Conservation (phyloP, 2,113 vertebrate species). For the Passer domesticus region DNA sequence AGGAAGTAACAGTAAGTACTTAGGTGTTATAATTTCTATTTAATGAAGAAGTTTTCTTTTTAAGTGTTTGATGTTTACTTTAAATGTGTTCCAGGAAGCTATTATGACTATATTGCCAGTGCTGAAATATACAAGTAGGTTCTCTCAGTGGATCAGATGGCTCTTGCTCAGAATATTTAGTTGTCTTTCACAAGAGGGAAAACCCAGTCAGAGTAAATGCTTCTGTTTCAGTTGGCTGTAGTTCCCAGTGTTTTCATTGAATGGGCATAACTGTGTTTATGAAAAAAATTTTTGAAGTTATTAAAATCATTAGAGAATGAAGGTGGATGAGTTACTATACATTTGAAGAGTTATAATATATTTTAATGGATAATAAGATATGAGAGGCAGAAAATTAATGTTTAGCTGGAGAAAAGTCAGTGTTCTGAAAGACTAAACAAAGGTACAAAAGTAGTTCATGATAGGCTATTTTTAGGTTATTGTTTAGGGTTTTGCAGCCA, state of each 20-base stretch:
- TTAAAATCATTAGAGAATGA: background rate
- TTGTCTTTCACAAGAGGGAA: background rate
- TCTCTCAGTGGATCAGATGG: background rate
- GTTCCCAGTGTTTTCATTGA: background rate
- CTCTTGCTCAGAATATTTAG: background rate
- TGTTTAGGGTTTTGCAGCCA: background rate
- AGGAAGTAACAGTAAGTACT: conserved; percentile 72
- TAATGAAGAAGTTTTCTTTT: background rate
- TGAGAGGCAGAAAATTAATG: background rate
- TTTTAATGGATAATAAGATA: background rate
- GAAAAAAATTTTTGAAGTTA: background rate
- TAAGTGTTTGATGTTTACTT: background rate
- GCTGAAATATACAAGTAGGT: background rate
- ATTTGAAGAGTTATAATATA: background rate
- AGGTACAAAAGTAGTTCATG: background rate
- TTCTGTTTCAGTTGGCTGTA: background rate
- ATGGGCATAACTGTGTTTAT: background rate
- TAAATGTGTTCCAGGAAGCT: background rate
- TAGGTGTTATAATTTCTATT: background rate
- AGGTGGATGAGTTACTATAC: background rate
- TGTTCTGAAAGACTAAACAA: background rate
- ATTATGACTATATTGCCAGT: background rate
- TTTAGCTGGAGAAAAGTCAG: background rate
- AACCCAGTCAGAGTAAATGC: background rate
- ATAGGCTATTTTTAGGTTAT: background rate